Evolutionary conservation across 2,113 vertebrate genomes (phyloP), one percentile per base, ranked within the genome.

Genomic region (Eubucco bourcierii): DNA sequence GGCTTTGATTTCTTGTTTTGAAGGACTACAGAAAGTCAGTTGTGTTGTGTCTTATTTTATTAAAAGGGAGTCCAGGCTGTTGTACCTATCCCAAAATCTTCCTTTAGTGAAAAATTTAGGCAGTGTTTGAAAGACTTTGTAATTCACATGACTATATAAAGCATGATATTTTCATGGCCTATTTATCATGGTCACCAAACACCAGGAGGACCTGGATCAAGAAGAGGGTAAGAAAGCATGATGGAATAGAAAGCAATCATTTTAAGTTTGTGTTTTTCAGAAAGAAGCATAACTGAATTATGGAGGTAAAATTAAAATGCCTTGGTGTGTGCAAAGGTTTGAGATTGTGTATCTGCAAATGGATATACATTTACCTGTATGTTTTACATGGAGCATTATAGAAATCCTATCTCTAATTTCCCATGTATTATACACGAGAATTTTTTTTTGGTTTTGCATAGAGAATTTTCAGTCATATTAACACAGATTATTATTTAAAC

Each of bases 311-410:
- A 80, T 59, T 33, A 39, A 75, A 73, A 41, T 77, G 29, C 2
- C 21, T 88, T 64, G 46, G 25, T 20, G 7, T 77, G 33, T 34
- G 46, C 63, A 81, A 76, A 16, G 1, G 1, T 58, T 58, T 50
- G 88, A 27, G 4, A n/a, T 44, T 28, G 7, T 5, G 4, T n/a
- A 4, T 34, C 0, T n/a, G 10, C 19, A 29, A 5, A 8, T 39
- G 6, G 28, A 12, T 6, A n/a, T 27, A 34, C 6, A 60, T n/a
- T 27, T 53, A 24, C 58, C 6, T 39, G 5, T 29, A 3, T 37
- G 2, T 28, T 65, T 67, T 79, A 7, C 7, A 20, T 84, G 6
- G 24, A 86, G 2, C 8, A 15, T 65, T 70, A 11, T 24, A 72
- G 47, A 72, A 84, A 39, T 55, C 47, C 10, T 33, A 55, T 6